These are phyloP conservation scores for Etheostoma cragini DNA, from an alignment of 2,113 vertebrate genomes.

Conservation along the genomic window DNA sequence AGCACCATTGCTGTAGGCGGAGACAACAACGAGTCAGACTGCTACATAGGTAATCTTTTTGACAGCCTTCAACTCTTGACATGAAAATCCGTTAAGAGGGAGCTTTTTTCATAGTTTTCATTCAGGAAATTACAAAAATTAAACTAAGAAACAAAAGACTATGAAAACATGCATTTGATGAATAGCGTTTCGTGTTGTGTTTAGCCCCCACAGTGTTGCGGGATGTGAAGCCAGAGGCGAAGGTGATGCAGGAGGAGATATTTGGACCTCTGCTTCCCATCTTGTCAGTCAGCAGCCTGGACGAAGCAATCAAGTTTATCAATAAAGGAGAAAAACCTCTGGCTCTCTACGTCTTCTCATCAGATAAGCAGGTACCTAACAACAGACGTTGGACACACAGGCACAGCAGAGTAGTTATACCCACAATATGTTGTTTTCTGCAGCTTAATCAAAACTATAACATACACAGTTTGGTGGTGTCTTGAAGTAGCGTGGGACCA, in stretches of 20 bases:
- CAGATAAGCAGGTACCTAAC: constrained; percentile 85
- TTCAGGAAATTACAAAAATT: neutral
- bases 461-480: too few species aligned
- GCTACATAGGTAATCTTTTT: constrained; percentile 89
- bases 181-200: neutral
- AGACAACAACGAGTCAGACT: constrained; percentile 87
- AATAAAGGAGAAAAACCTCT: constrained; percentile 93
- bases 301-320: constrained; percentile 92
- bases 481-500: too few species aligned
- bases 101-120: neutral
- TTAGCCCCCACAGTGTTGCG: constrained; percentile 91
- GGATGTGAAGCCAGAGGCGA: constrained; percentile 87
- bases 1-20: constrained; percentile 89
- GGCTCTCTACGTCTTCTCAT: constrained; percentile 91
- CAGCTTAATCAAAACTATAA: too few species aligned
- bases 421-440: too few species aligned
- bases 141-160: neutral
- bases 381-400: neutral
- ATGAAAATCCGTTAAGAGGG: neutral
- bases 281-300: constrained; percentile 80
- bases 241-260: constrained; percentile 97
- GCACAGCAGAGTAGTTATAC: neutral
- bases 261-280: constrained; percentile 95
- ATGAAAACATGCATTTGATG: neutral
- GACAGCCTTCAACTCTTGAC: neutral